These are phyloP conservation scores for Conomelus anceps DNA, from an alignment of 2,888 invertebrate genomes.

Conservation along the genomic window DNA sequence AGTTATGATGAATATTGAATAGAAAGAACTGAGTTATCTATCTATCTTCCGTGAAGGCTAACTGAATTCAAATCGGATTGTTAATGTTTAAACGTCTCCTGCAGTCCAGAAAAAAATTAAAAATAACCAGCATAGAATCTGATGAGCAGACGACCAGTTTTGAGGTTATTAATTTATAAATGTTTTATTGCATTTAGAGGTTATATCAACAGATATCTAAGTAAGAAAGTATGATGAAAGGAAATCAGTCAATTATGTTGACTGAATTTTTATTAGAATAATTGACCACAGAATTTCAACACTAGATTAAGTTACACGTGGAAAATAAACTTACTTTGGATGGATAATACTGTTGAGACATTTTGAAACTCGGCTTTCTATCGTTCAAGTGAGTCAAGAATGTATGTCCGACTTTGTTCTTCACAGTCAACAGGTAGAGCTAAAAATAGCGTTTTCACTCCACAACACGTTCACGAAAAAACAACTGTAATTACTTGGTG, in stretches of 20 bases:
- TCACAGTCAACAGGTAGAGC: neutral
- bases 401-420: neutral
- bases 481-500: neutral
- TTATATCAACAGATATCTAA: neutral
- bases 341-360: slow-evolving; percentile 71
- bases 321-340: slow-evolving; percentile 62
- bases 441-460: neutral
- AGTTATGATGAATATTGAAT: too few relatives aligned
- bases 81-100: too few relatives aligned
- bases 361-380: neutral
- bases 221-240: slow-evolving; percentile 20
- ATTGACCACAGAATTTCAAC: slow-evolving; percentile 10
- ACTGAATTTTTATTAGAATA: neutral
- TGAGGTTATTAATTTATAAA: too few relatives aligned
- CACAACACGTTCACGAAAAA: neutral
- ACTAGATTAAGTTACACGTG: slow-evolving; percentile 9
- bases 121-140: neutral
- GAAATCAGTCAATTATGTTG: slow-evolving; percentile 15
- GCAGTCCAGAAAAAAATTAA: neutral
- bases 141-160: neutral
- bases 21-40: too few relatives aligned
- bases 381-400: neutral
- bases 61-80: too few relatives aligned
- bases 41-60: too few relatives aligned
- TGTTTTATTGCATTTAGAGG: too few relatives aligned